These are phyloP conservation scores for Trichogramma pretiosum DNA, from an alignment of 1,140 invertebrate genomes.

Conservation along the genomic window DNA sequence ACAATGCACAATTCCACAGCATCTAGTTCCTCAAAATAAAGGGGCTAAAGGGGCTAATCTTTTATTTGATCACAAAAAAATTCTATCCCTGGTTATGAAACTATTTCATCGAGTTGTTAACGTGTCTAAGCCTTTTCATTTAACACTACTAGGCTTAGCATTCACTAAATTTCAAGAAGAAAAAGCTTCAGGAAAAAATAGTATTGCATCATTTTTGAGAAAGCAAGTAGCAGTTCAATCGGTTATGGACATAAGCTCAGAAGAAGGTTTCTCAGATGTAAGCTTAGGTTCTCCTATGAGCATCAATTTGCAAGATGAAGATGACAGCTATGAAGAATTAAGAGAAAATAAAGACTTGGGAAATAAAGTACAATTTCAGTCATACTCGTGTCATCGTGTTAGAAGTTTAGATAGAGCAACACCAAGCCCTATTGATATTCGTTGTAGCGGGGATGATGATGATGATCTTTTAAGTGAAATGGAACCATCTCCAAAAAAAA, in stretches of 20 bases:
- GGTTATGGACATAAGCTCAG: slow-evolving; percentile 46
- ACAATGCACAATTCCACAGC: slow-evolving; percentile 59
- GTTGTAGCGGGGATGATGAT: slow-evolving; percentile 25
- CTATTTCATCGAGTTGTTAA: slow-evolving; percentile 66
- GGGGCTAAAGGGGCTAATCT: slow-evolving; percentile 32
- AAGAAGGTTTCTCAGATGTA: slow-evolving; percentile 28
- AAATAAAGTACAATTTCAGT: slow-evolving; percentile 16
- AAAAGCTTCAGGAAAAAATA: slow-evolving; percentile 50
- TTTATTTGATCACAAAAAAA: slow-evolving; percentile 53
- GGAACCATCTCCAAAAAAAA: slow-evolving; percentile 63
- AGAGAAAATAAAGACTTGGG: slow-evolving; percentile 19
- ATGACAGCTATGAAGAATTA: slow-evolving; percentile 23
- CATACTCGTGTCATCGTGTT: slow-evolving; percentile 13
- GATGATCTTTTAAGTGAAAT: slow-evolving; percentile 50
- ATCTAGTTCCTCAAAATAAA: slow-evolving; percentile 50
- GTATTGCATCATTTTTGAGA: slow-evolving; percentile 63
- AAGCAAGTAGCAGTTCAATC: slow-evolving; percentile 62
- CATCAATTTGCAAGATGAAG: slow-evolving; percentile 32
- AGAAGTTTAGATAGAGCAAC: slow-evolving; percentile 22
- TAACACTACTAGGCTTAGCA: slow-evolving; percentile 65
- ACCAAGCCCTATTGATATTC: slow-evolving; percentile 24
- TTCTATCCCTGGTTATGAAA: slow-evolving; percentile 62
- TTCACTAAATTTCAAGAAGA: slow-evolving; percentile 68
- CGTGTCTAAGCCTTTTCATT: slow-evolving; percentile 62
- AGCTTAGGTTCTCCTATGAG: slow-evolving; percentile 38